phyloP scores from a whole-genome alignment of 2,888 invertebrate species.

The Ophioninae sp. region DNA sequence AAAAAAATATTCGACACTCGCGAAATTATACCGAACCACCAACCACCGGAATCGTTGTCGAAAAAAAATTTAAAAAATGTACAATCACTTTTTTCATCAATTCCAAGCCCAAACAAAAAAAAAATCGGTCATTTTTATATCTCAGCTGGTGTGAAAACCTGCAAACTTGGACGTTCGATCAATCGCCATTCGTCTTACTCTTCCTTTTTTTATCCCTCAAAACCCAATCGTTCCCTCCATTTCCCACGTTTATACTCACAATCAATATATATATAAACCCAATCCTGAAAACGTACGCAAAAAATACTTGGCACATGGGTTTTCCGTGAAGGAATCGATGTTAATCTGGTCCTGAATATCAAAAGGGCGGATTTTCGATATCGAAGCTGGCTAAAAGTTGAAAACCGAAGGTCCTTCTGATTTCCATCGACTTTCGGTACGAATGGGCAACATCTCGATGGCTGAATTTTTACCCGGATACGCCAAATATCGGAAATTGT shows the following conservation, averaged over 20 bases:
- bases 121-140: conserved; percentile 4
- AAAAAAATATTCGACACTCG: conserved; percentile 5
- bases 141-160: conserved; percentile 22
- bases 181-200: conserved; percentile 37
- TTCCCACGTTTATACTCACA: conserved; percentile 1
- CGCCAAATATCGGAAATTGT: conserved; percentile 65
- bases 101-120: not conserved
- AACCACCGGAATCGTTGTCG: not conserved
- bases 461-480: conserved; percentile 50
- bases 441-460: conserved; percentile 22
- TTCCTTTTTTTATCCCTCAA: conserved; percentile 16
- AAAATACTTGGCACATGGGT: conserved; percentile 12
- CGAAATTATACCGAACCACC: not conserved
- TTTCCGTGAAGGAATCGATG: conserved; percentile 18
- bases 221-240: conserved; percentile 6
- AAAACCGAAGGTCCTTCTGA: not conserved
- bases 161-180: conserved; percentile 24
- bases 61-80: conserved; percentile 23
- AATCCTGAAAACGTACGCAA: not conserved
- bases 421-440: not conserved
- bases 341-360: conserved; percentile 6
- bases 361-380: not conserved
- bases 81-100: conserved; percentile 6
- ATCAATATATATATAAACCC: not conserved
- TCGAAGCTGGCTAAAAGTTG: not conserved